Base-by-base conservation (phyloP, 2,888 invertebrate species). In the Lasioglossum pauxillum region DNA sequence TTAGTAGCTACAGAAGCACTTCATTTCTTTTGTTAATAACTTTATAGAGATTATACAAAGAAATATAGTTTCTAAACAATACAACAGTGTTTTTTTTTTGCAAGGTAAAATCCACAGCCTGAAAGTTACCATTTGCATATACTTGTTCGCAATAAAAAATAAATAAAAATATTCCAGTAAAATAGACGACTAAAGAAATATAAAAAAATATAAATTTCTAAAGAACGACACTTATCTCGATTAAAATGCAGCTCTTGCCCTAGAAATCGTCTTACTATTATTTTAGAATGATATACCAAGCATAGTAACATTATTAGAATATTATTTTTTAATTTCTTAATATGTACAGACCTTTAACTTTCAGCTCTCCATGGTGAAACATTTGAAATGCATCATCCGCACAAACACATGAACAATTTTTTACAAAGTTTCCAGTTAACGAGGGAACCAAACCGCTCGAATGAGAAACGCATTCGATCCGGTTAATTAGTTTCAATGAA, bases 401-500 rank as follows among this genome's bases (percentile, higher is more conserved):
- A 57, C n/a, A 64, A 31, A 31, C 16, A 16, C 16, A 64, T 64
- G 5, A 74, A 2, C 27, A n/a, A 74, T 67, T 38, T 67, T 12
- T 31, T 7, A 31, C 31, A 16, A 35, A n/a, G 8, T n/a, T n/a
- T n/a, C n/a, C 57, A n/a, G n/a, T 57, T n/a, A n/a, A 23, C 5
- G 38, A 41, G 67, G n/a, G 23, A 10, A 64, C 41, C 12, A 7
- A n/a, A 16, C 1, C 7, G 27, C 16, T 64, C 49, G 1, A 0
- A 31, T 60, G 23, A 60, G 64, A 31, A 64, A 16, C 16, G 57
- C 27, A 0, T 41, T 4, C 16, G 23, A 23, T 8, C 46, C 0
- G 12, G 23, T 41, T n/a, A 57, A 49, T 75, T 46, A 71, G 57
- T 31, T 71, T 83, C 31, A n/a, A 71, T 80, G 67, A 83, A 80